Evolutionary conservation across 1,140 invertebrate genomes (phyloP).

Genomic region (Triops longicaudatus): DNA sequence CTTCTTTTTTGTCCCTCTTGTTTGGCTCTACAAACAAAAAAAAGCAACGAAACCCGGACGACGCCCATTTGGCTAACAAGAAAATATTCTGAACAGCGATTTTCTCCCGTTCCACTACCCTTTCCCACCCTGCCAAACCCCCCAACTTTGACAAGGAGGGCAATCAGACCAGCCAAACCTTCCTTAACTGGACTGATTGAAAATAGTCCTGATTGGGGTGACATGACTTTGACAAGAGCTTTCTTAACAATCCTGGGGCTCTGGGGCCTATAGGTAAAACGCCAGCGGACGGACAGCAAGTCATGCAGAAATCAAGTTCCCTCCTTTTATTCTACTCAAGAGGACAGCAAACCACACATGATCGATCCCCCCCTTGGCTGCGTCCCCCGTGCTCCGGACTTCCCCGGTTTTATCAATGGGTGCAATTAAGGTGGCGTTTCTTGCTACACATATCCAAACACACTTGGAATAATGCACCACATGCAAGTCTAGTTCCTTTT

Average conservation of each 20-base stretch:
- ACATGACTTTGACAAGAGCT: conserved; percentile 12
- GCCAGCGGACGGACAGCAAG: not conserved
- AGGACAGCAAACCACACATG: not conserved
- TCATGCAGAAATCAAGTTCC: conserved; percentile 5
- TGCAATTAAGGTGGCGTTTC: not conserved
- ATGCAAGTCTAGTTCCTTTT: not conserved
- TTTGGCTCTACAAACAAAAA: not conserved
- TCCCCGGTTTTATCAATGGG: conserved; percentile 1
- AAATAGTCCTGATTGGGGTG: conserved; percentile 11
- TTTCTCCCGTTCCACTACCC: too few relatives aligned
- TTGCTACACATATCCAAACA: not conserved
- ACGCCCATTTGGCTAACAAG: conserved; percentile 11
- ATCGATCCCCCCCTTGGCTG: not conserved
- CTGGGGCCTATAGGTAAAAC: not conserved
- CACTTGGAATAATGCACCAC: too few relatives aligned
- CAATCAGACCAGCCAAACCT: not conserved
- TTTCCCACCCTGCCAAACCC: not conserved
- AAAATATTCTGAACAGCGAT: not conserved
- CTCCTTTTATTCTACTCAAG: not conserved
- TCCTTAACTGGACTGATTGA: conserved; percentile 7
- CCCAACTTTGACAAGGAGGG: not conserved
- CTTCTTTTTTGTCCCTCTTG: not conserved
- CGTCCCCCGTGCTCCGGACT: not conserved
- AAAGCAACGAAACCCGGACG: not conserved
- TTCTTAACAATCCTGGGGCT: not conserved